phyloP scores from a whole-genome alignment of 2,113 vertebrate species.

The Chloropsis cyanopogon region DNA sequence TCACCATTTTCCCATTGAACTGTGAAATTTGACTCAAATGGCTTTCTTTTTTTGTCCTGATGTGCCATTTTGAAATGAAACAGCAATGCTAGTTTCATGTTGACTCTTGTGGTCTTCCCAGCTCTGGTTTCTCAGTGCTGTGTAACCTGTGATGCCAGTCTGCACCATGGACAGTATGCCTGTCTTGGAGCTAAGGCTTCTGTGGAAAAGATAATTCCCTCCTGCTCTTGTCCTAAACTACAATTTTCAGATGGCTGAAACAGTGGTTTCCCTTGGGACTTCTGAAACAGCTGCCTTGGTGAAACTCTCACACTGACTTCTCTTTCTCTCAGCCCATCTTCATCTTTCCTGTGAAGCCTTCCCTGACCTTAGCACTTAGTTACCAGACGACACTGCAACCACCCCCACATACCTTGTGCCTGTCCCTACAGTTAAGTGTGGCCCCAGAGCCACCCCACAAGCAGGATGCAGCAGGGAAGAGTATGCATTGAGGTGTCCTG shows the following conservation, averaged over 20 bases:
- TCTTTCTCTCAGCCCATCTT: background rate
- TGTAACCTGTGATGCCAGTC: background rate
- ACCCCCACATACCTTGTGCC: background rate
- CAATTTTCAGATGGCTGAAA: background rate
- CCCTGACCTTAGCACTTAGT: background rate
- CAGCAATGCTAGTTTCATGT: fast-evolving
- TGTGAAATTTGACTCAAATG: background rate
- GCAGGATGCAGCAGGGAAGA: background rate
- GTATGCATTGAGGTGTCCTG: background rate
- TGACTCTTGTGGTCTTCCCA: fast-evolving
- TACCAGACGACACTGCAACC: background rate
- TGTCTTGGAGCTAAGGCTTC: background rate
- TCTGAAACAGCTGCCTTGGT: background rate
- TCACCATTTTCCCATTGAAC: background rate
- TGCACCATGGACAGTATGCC: background rate
- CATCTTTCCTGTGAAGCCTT: background rate
- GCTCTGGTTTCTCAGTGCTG: background rate
- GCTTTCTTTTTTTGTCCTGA: background rate
- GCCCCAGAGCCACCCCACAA: background rate
- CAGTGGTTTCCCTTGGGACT: background rate
- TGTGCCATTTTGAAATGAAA: background rate
- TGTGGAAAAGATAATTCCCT: background rate
- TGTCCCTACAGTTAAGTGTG: background rate
- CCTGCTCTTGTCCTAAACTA: background rate
- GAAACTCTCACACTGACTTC: background rate